Base-by-base conservation (phyloP, 2,797 vertebrate species). In the Chromis chromis region DNA sequence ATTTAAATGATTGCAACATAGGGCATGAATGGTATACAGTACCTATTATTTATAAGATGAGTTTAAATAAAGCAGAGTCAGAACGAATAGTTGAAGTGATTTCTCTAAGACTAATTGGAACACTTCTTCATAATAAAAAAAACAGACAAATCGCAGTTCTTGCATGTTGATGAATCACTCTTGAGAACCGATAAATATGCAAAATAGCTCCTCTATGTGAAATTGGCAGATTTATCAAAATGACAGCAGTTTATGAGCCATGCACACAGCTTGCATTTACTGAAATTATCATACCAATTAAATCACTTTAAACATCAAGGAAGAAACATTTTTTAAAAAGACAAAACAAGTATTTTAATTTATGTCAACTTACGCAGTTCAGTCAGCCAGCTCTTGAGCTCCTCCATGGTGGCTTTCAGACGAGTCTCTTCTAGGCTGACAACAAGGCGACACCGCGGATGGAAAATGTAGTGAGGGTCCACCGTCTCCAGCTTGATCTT, bases 401-500 rank as follows among this genome's bases (percentile, higher is more conserved):
- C 97, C 81, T 99, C 98, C 96, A 98, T 98, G 0, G 97, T 96
- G 9, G 98, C 96, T 73, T 99, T 99, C 58, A 99, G 93, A 19
- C 98, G 95, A 0, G 98, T 99, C 92, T 99, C 98, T 46, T 99
- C 98, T 0, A 87, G 89, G 25, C 95, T 96, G 71, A 99, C 95
- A 11, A 86, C 90, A 7, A 99, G 95, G 46, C 98, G 96, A 94
- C 98, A 99, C 75, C 95, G 93, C 4, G 97, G 97, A 68, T 99
- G 98, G 81, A 99, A 99, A 88, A 99, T 96, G 81, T 99, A 99
- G 61, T 96, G 96, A 24, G 98, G 97, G 78, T 99, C 98, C 24
- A 99, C 97, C 0, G 97, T 99, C 88, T 99, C 98, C 74, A 99
- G 93, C 91, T 99, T 99, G 78, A 99, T 99, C 93, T 99, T 99